Conservation (phyloP, 2,888 invertebrate species). For the Blastobasis adustella region DNA sequence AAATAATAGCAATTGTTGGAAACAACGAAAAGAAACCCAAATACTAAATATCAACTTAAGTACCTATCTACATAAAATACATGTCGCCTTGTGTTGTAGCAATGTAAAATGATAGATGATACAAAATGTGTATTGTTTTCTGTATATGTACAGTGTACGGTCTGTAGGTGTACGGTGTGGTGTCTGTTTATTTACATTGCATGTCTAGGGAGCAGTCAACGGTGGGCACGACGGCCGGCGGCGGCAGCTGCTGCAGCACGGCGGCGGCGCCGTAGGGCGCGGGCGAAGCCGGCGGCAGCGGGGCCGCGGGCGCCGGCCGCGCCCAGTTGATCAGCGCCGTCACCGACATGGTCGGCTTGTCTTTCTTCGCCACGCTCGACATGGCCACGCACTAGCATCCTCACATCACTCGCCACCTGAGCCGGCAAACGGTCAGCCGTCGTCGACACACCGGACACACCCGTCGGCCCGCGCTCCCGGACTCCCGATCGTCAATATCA, state of each 20-base stretch:
- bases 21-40: too few relatives aligned
- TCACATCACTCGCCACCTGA: constrained; percentile 62
- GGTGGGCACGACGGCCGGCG: constrained; percentile 45
- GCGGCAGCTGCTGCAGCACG: constrained; percentile 41
- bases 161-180: too few relatives aligned
- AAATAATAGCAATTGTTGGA: too few relatives aligned
- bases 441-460: constrained; percentile 32
- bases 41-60: too few relatives aligned
- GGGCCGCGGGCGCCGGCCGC: constrained; percentile 59
- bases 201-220: constrained; percentile 64
- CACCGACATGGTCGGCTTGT: constrained; percentile 90
- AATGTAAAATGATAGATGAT: too few relatives aligned
- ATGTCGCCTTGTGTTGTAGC: too few relatives aligned
- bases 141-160: too few relatives aligned
- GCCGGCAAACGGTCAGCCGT: constrained; percentile 26
- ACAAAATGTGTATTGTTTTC: too few relatives aligned
- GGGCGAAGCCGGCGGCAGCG: constrained; percentile 41
- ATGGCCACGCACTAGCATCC: constrained; percentile 65
- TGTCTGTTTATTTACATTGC: constrained; percentile 53
- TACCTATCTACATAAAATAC: too few relatives aligned
- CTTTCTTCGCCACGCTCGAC: constrained; percentile 85
- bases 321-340: constrained; percentile 87
- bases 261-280: constrained; percentile 31
- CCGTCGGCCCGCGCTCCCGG: constrained; percentile 23
- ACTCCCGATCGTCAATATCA: constrained; percentile 29